Conservation (phyloP, 2,888 invertebrate species). For the Tridacna gigas region DNA sequence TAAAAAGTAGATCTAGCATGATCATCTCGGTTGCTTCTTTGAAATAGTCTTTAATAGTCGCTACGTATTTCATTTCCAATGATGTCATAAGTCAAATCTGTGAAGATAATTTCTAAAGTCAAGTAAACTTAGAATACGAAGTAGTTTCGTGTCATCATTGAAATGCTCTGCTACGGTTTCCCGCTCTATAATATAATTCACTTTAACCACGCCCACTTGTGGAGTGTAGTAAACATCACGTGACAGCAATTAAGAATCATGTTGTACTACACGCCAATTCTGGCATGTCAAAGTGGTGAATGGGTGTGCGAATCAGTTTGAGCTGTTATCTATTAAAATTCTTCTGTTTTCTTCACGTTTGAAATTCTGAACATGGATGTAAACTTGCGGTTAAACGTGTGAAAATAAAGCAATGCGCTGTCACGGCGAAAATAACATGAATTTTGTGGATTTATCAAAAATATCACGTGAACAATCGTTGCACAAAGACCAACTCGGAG, state of each 20-base stretch:
- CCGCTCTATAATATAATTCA: slow-evolving; percentile 15
- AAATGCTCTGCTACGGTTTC: background rate
- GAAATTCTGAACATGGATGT: slow-evolving; percentile 16
- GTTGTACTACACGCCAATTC: slow-evolving; percentile 59
- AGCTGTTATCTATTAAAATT: slow-evolving; percentile 12
- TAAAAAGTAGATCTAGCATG: too few species aligned
- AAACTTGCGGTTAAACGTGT: slow-evolving; percentile 7
- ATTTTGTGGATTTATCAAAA: slow-evolving; percentile 48
- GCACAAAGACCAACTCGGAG: slow-evolving; percentile 20
- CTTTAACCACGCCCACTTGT: slow-evolving; percentile 63
- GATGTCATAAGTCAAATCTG: too few species aligned
- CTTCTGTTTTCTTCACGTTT: slow-evolving; percentile 5
- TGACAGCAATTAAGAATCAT: slow-evolving; percentile 51
- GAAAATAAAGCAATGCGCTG: slow-evolving; percentile 42
- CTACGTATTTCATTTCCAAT: too few species aligned
- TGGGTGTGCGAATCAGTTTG: slow-evolving; percentile 15
- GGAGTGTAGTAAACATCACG: slow-evolving; percentile 52
- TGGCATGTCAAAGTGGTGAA: slow-evolving; percentile 61
- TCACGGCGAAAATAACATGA: slow-evolving; percentile 13
- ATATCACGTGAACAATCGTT: slow-evolving; percentile 40
- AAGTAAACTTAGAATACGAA: too few species aligned
- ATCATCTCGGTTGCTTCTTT: too few species aligned
- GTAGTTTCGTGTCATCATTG: too few species aligned
- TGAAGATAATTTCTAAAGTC: too few species aligned
- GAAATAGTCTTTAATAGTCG: too few species aligned